Evolutionary conservation across 2,888 invertebrate species (phyloP).

Genomic region (Celastrina argiolus): DNA sequence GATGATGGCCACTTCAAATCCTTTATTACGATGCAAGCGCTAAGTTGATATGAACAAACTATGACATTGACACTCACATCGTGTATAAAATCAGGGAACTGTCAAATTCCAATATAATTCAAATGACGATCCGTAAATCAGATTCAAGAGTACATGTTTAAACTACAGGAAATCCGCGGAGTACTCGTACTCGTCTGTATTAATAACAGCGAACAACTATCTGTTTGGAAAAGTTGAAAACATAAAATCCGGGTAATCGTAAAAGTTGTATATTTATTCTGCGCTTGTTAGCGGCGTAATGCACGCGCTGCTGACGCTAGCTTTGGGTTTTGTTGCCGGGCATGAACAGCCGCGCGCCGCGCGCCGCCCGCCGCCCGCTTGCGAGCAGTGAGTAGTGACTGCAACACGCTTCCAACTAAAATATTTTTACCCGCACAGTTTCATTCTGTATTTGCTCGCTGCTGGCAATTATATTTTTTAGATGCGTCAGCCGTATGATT

Average conservation of each 20-base stretch:
- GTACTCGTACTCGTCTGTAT: neutral
- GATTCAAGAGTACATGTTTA: no score
- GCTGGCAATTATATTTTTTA: constrained; percentile 8
- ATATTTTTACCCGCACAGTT: constrained; percentile 14
- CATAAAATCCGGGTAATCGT: constrained; percentile 4
- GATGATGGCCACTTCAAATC: no score
- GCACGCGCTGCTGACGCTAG: neutral
- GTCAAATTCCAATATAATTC: no score
- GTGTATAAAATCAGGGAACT: no score
- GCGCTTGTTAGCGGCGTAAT: neutral
- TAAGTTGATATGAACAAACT: no score
- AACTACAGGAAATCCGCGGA: no score
- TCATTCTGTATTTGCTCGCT: constrained; percentile 8
- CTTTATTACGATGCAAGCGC: no score
- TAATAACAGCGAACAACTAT: neutral
- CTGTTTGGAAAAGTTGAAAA: neutral
- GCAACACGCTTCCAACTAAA: neutral
- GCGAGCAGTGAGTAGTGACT: no score
- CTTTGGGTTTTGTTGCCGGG: neutral
- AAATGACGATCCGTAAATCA: no score
- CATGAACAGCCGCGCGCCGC: neutral
- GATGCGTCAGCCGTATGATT: constrained; percentile 7
- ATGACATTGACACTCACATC: no score
- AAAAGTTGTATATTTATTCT: constrained; percentile 1
- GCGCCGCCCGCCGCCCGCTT: neutral